Evolutionary conservation across 2,113 vertebrate genomes (phyloP).

Genomic region (Typhlomys cinereus): DNA sequence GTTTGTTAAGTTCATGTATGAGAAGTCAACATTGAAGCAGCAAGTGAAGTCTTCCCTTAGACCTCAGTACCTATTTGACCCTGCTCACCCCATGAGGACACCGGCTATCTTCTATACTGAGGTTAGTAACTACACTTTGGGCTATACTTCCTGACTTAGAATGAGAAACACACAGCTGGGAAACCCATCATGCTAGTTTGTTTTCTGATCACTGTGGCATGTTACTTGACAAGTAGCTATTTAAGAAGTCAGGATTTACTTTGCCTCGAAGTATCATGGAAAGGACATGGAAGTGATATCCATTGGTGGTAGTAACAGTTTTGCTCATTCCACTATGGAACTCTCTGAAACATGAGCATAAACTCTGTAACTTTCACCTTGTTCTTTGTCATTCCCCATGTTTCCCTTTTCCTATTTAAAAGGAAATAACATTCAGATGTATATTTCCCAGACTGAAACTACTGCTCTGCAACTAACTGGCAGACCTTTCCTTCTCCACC

Average conservation of each 20-base stretch:
- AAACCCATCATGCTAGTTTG: background rate
- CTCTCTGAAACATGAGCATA: background rate
- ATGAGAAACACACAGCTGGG: background rate
- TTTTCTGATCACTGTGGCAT: background rate
- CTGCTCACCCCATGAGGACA: background rate
- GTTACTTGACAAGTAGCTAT: no score
- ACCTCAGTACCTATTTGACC: background rate
- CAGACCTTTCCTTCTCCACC: background rate
- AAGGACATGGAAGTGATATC: no score
- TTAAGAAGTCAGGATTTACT: no score
- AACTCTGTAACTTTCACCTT: background rate
- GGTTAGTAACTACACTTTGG: background rate
- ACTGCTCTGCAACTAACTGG: background rate
- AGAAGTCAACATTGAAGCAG: no score
- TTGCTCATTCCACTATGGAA: background rate
- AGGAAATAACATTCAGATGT: background rate
- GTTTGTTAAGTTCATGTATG: no score
- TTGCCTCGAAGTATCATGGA: no score
- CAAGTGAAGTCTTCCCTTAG: background rate
- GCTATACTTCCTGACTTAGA: background rate
- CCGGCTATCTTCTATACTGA: background rate
- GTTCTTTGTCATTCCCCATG: background rate
- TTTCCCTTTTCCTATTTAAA: background rate
- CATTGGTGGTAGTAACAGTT: no score
- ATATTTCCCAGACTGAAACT: background rate